phyloP scores from a whole-genome alignment of 1,140 invertebrate species.

The Drosophila quadrilineata region DNA sequence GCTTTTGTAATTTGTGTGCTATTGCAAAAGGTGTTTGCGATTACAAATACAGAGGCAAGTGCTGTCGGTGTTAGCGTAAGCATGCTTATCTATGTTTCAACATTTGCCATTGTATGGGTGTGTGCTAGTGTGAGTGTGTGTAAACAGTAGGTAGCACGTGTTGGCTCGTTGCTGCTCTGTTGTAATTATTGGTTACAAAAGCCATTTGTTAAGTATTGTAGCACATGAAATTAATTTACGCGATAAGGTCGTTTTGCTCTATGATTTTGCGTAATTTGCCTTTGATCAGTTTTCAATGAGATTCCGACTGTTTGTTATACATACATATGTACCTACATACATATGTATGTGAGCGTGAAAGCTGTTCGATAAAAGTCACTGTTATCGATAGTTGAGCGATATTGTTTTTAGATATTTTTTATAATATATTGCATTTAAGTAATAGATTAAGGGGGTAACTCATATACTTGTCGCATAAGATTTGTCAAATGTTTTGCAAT shows the following conservation, averaged over 20 bases:
- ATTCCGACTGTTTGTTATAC: slow-evolving; percentile 5
- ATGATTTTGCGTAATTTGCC: slow-evolving; percentile 73
- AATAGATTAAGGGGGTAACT: too few species aligned
- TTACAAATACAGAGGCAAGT: slow-evolving; percentile 37
- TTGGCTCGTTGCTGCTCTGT: slow-evolving; percentile 33
- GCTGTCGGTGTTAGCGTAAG: too few species aligned
- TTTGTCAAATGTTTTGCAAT: too few species aligned
- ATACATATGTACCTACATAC: background rate
- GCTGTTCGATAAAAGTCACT: background rate
- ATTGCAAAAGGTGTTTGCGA: slow-evolving; percentile 62
- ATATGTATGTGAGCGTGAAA: background rate
- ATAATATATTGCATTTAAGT: too few species aligned
- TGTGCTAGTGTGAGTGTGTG: slow-evolving; percentile 1
- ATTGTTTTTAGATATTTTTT: too few species aligned
- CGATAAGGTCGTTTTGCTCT: slow-evolving; percentile 75
- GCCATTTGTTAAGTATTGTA: slow-evolving; percentile 54
- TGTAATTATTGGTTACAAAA: slow-evolving; percentile 74
- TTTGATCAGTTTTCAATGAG: slow-evolving; percentile 73
- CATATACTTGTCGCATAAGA: too few species aligned
- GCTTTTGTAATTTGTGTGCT: slow-evolving; percentile 51
- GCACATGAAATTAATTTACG: slow-evolving; percentile 65
- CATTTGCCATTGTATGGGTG: background rate
- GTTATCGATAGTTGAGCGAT: background rate
- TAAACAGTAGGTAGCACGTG: slow-evolving; percentile 26
- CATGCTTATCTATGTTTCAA: slow-evolving; percentile 17